phyloP scores from a whole-genome alignment of 1,140 invertebrate species.

The Cardiocondyla obscurior region DNA sequence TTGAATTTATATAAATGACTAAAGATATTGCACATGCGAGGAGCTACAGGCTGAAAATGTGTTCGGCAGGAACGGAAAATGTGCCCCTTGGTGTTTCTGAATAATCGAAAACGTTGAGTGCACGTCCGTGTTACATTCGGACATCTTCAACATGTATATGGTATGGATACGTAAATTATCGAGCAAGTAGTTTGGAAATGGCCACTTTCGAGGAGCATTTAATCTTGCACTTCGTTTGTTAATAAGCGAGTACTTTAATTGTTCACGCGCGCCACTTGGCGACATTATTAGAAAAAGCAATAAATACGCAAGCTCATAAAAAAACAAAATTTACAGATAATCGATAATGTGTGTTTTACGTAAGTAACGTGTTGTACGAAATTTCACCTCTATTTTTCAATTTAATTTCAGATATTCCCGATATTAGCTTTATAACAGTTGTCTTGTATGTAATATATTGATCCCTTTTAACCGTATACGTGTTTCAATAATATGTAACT shows the following conservation, averaged over 20 bases:
- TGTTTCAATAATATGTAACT: background rate
- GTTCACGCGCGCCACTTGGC: no score
- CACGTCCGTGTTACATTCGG: conserved; percentile 58
- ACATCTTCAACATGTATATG: conserved; percentile 15
- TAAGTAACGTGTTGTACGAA: background rate
- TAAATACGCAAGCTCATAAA: background rate
- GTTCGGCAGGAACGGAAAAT: conserved; percentile 41
- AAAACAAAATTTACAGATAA: background rate
- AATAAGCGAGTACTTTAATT: background rate
- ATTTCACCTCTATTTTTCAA: background rate
- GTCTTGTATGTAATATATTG: background rate
- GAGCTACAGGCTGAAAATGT: conserved; percentile 7
- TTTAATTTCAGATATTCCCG: background rate
- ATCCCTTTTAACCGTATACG: background rate
- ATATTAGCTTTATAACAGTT: background rate
- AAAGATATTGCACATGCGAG: background rate
- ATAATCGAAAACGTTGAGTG: conserved; percentile 70
- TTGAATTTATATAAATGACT: background rate
- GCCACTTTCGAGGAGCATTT: background rate
- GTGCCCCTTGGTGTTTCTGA: conserved; percentile 62
- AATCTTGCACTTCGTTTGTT: background rate
- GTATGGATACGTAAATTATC: conserved; percentile 23
- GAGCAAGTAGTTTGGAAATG: background rate
- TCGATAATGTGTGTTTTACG: background rate
- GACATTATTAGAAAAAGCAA: background rate